A percentile compares a stretch with the other conserved stretches of the same genome.
Evolutionary conservation across 2,113 vertebrate genomes (phyloP).

Genomic region (Conger conger): DNA sequence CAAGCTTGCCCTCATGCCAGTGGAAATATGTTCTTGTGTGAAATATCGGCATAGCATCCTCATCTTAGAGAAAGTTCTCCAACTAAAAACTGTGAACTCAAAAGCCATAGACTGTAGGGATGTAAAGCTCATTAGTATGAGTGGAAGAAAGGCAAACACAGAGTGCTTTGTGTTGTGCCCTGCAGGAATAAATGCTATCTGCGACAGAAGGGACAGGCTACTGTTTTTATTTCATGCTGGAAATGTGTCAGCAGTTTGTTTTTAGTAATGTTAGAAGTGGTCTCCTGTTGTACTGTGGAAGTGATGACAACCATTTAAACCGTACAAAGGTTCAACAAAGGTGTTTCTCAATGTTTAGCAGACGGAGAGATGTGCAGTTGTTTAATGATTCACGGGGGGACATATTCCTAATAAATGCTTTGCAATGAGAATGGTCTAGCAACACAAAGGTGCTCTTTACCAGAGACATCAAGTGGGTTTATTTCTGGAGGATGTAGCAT

Average conservation of each 20-base stretch:
- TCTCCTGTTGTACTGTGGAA: background rate
- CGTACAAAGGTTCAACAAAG: background rate
- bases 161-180: slow-evolving; percentile 9
- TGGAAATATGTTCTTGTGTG: background rate
- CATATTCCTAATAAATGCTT: background rate
- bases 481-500: background rate
- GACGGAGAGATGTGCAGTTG: background rate
- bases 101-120: background rate
- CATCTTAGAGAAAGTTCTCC: background rate
- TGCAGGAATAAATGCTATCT: background rate
- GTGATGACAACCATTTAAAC: background rate
- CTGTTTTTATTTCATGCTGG: background rate
- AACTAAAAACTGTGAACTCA: background rate
- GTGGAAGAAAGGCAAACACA: slow-evolving; percentile 4
- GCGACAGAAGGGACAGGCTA: background rate
- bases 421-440: background rate
- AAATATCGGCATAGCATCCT: background rate
- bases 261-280: background rate
- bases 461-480: background rate
- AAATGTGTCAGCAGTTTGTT: slow-evolving; percentile 7
- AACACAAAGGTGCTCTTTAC: background rate
- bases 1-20: background rate
- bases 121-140: background rate
- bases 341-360: background rate
- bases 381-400: background rate